phyloP scores from a whole-genome alignment of 2,888 invertebrate genomes.

The Elysia crispata region DNA sequence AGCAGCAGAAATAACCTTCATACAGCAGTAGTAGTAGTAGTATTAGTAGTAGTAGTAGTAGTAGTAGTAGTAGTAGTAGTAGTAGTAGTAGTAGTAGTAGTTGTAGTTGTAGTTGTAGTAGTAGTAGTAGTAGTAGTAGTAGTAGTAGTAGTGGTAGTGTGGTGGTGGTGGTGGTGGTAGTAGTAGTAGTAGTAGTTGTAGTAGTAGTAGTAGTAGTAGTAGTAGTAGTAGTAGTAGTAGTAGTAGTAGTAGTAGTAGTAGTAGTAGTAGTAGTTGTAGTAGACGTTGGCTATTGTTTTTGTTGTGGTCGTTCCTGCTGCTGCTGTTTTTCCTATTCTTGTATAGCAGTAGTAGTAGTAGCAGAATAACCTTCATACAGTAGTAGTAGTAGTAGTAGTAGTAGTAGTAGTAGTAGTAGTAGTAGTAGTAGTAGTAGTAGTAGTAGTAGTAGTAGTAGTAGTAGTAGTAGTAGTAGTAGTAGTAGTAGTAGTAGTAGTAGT shows the following conservation, averaged over 20 bases:
- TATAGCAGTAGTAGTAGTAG: too few relatives aligned
- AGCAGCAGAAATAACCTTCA: too few relatives aligned
- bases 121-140: constrained; percentile 26
- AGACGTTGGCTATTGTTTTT: too few relatives aligned
- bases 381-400: constrained; percentile 25
- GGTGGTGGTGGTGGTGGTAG: background rate
- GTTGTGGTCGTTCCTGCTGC: too few relatives aligned
- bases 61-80: too few relatives aligned
- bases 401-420: background rate
- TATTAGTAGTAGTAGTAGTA: too few relatives aligned
- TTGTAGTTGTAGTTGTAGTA: constrained; percentile 20
- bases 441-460: background rate
- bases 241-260: constrained; percentile 34
- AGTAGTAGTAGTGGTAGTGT: constrained; percentile 6
- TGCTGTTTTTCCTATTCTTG: too few relatives aligned
- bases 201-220: too few relatives aligned
- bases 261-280: constrained; percentile 35
- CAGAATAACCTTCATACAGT: too few relatives aligned
- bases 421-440: background rate
- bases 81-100: constrained; percentile 26
- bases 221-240: constrained; percentile 14
- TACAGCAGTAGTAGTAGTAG: too few relatives aligned
- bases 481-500: constrained; percentile 30
- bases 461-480: constrained; percentile 4
- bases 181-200: too few relatives aligned